phyloP scores from a whole-genome alignment of 2,113 vertebrate genomes.

The Symphodus melops region DNA sequence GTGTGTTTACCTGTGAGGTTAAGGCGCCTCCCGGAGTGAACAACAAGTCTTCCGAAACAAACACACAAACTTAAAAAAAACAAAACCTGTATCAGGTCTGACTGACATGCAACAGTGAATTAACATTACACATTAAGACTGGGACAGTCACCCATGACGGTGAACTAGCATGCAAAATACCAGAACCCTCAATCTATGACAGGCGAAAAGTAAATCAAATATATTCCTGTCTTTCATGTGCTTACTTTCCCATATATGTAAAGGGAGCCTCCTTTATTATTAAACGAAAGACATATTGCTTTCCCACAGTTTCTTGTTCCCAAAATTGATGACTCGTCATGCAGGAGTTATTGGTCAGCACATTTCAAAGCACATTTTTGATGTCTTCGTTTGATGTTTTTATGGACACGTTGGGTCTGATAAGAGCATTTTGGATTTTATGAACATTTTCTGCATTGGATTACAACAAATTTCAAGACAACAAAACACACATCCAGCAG shows the following conservation, averaged over 20 bases:
- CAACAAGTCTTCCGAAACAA: too few species aligned
- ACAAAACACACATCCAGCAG: too few species aligned
- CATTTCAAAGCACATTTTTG: constrained; percentile 7
- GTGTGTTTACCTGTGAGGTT: constrained; percentile 22
- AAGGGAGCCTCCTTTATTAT: background rate
- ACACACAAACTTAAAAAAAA: too few species aligned
- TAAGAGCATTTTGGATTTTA: too few species aligned
- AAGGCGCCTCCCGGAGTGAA: too few species aligned
- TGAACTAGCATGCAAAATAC: background rate
- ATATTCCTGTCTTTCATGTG: background rate
- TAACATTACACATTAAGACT: too few species aligned
- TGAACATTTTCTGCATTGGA: too few species aligned
- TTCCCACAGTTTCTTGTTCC: background rate
- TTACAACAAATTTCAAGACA: too few species aligned
- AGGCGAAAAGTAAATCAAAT: background rate
- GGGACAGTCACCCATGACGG: background rate
- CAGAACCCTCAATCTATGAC: background rate
- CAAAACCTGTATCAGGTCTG: too few species aligned
- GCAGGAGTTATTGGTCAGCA: background rate
- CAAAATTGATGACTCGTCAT: background rate
- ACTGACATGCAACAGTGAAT: too few species aligned
- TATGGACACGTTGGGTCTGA: too few species aligned
- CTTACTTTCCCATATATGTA: background rate
- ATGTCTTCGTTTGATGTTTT: background rate
- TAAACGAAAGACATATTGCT: background rate